phyloP scores from a whole-genome alignment of 2,113 vertebrate species.

The Macquaria australasica region DNA sequence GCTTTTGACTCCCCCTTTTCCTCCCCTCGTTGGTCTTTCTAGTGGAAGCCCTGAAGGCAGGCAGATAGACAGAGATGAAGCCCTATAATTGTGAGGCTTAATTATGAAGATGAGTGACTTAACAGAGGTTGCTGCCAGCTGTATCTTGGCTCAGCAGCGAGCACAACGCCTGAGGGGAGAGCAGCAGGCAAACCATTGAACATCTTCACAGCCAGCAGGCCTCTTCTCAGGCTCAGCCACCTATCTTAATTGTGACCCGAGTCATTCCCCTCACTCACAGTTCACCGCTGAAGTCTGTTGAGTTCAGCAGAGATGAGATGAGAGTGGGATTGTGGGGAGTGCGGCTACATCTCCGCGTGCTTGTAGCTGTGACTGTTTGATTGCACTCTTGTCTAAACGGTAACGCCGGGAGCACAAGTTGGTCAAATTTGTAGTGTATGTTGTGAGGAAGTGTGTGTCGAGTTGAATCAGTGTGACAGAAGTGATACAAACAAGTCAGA shows the following conservation, averaged over 20 bases:
- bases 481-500: constrained; percentile 4
- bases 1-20: not conserved
- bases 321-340: not conserved
- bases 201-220: constrained; percentile 25
- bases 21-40: not conserved
- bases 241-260: constrained; percentile 30
- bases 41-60: constrained; percentile 21
- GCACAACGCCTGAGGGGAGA: constrained; percentile 1
- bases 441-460: not conserved
- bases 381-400: not conserved
- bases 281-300: constrained; percentile 12
- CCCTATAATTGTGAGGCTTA: constrained; percentile 65
- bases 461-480: constrained; percentile 15
- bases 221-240: constrained; percentile 10
- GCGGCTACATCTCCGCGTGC: not conserved
- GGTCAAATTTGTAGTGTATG: not conserved
- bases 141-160: constrained; percentile 49
- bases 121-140: constrained; percentile 64
- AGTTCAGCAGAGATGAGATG: constrained; percentile 24
- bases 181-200: constrained; percentile 3
- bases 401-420: not conserved
- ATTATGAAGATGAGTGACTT: constrained; percentile 69
- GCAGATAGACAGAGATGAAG: constrained; percentile 36
- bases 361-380: constrained; percentile 16
- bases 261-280: constrained; percentile 21